Conservation (phyloP, 1,140 invertebrate genomes). For the Megalonaias nervosa region DNA sequence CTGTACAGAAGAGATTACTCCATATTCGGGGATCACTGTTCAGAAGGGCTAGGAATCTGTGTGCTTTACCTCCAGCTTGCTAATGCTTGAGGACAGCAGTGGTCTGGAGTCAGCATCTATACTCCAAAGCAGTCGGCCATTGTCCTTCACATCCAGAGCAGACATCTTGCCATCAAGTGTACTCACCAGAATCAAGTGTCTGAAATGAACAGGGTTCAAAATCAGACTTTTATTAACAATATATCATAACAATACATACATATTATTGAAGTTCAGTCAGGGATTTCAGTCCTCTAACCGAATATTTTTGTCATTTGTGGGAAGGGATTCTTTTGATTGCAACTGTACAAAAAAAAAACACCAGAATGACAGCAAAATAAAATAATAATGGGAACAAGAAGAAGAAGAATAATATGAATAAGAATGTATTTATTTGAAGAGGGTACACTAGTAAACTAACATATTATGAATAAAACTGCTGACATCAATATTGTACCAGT, state of each 20-base stretch:
- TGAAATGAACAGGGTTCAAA: conserved; percentile 34
- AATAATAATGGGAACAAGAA: background rate
- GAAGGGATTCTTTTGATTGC: background rate
- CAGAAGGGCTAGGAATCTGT: background rate
- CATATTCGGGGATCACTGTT: background rate
- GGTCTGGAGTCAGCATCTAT: conserved; percentile 81
- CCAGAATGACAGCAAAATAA: background rate
- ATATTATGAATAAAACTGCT: no score
- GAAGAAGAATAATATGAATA: no score
- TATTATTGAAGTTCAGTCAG: background rate
- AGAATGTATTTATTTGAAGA: no score
- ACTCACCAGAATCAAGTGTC: conserved; percentile 82
- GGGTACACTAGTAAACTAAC: no score
- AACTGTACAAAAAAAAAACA: background rate
- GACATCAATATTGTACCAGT: no score
- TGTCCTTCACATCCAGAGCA: conserved; percentile 80
- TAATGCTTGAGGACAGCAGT: conserved; percentile 87
- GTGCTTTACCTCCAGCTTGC: conserved; percentile 81
- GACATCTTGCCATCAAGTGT: conserved; percentile 90
- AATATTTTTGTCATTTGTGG: background rate
- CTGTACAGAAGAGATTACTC: background rate
- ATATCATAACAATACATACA: background rate
- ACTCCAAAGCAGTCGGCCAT: conserved; percentile 83
- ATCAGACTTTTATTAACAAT: no score
- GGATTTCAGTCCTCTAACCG: background rate